A percentile compares a stretch with the other conserved stretches of the same genome.
Conservation (phyloP, 1,140 invertebrate species). For the Rhagoletis pomonella region DNA sequence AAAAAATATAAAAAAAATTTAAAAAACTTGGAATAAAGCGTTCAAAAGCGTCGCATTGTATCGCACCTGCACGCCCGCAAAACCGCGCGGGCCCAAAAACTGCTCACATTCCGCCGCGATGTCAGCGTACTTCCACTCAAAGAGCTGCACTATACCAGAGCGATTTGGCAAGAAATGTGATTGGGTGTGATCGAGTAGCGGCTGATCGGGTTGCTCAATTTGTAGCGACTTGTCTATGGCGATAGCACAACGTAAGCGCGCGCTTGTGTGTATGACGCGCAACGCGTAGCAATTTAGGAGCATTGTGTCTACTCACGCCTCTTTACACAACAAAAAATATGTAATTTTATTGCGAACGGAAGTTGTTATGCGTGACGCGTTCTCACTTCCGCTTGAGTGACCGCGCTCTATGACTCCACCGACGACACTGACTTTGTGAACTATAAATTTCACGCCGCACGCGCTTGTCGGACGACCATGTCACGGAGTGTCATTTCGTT, state of each 20-base stretch:
- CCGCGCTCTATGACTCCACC: constrained; percentile 8
- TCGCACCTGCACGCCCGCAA: constrained; percentile 80
- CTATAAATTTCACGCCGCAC: neutral
- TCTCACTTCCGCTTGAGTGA: constrained; percentile 24
- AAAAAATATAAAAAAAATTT: constrained; percentile 19
- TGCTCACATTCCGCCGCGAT: constrained; percentile 82
- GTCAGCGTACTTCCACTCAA: constrained; percentile 82
- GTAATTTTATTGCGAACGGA: constrained; percentile 43
- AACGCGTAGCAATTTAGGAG: neutral
- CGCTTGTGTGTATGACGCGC: neutral
- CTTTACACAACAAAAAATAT: neutral
- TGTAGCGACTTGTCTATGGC: neutral
- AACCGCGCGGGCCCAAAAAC: constrained; percentile 81
- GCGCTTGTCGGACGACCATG: neutral
- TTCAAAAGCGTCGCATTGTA: neutral
- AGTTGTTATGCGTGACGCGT: constrained; percentile 21
- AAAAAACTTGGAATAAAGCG: neutral
- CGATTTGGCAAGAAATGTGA: constrained; percentile 54
- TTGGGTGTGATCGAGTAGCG: constrained; percentile 4
- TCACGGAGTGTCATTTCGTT: neutral
- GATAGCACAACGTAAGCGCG: neutral
- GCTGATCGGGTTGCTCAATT: neutral
- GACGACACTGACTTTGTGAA: constrained; percentile 4
- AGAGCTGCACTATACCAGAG: constrained; percentile 77
- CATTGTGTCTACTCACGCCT: neutral